These are phyloP conservation scores for Macrotrachela quadricornifera DNA, from an alignment of 1,140 invertebrate species.

Conservation along the genomic window DNA sequence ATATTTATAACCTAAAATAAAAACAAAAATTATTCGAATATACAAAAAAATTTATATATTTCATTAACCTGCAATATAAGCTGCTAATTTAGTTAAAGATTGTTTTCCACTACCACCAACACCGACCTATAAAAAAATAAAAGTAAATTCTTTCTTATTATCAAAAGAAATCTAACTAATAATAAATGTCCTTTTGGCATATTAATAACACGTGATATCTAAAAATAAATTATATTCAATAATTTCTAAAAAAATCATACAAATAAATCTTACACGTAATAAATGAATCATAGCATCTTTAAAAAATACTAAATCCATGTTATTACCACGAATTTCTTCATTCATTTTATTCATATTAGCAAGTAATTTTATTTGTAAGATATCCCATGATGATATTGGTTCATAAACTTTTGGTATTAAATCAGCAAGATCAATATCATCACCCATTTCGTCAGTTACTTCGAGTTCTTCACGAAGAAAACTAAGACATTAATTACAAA, in stretches of 20 bases:
- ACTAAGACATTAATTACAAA: too few species aligned
- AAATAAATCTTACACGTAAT: constrained; percentile 64
- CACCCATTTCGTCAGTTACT: too few species aligned
- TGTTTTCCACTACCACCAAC: constrained; percentile 76
- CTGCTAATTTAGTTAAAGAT: constrained; percentile 62
- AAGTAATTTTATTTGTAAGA: neutral
- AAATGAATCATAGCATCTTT: constrained; percentile 81
- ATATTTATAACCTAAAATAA: constrained; percentile 76
- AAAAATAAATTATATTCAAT: too few species aligned
- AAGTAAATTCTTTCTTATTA: constrained; percentile 27
- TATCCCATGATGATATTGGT: too few species aligned
- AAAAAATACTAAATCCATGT: constrained; percentile 42
- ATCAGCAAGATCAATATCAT: too few species aligned
- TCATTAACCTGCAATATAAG: constrained; percentile 41
- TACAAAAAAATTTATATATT: too few species aligned
- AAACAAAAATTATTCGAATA: too few species aligned
- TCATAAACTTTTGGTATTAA: too few species aligned
- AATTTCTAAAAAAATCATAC: constrained; percentile 35
- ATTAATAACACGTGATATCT: constrained; percentile 64
- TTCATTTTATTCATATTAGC: constrained; percentile 19
- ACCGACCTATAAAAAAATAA: constrained; percentile 38
- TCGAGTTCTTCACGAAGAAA: too few species aligned
- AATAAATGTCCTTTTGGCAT: constrained; percentile 60
- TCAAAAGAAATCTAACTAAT: constrained; percentile 26
- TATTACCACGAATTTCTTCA: constrained; percentile 25